Evolutionary conservation across 2,797 vertebrate species (phyloP).

Genomic region (Silurus aristotelis): DNA sequence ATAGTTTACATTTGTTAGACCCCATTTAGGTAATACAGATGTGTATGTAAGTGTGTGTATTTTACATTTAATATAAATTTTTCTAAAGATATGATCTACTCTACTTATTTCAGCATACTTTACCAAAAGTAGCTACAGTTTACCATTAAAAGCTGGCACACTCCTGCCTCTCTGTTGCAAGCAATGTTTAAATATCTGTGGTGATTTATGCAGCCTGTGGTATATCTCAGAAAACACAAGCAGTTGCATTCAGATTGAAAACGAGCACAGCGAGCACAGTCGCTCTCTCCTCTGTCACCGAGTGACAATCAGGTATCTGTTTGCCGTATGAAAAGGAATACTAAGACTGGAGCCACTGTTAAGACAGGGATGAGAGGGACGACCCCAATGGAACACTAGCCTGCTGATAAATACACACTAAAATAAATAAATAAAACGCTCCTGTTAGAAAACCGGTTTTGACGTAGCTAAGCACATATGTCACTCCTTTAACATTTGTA

Average conservation of each 20-base stretch:
- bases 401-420: slow-evolving; percentile 20
- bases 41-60: too few relatives aligned
- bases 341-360: slow-evolving; percentile 30
- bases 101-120: too few relatives aligned
- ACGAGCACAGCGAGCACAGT: slow-evolving; percentile 25
- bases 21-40: too few relatives aligned
- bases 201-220: slow-evolving; percentile 18
- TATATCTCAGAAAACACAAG: slow-evolving; percentile 30
- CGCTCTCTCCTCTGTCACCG: slow-evolving; percentile 28
- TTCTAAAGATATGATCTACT: too few relatives aligned
- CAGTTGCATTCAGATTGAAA: slow-evolving; percentile 24
- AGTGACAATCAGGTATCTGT: slow-evolving; percentile 48
- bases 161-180: neutral
- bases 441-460: slow-evolving; percentile 23
- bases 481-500: slow-evolving; percentile 27
- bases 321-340: slow-evolving; percentile 31
- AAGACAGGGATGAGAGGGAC: slow-evolving; percentile 6
- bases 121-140: neutral
- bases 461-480: slow-evolving; percentile 37
- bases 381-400: neutral
- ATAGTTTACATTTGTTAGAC: too few relatives aligned
- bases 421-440: neutral
- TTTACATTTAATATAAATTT: too few relatives aligned
- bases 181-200: slow-evolving; percentile 12
- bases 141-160: neutral